Conservation (phyloP, 2,113 vertebrate species). For the Pseudonaja textilis region DNA sequence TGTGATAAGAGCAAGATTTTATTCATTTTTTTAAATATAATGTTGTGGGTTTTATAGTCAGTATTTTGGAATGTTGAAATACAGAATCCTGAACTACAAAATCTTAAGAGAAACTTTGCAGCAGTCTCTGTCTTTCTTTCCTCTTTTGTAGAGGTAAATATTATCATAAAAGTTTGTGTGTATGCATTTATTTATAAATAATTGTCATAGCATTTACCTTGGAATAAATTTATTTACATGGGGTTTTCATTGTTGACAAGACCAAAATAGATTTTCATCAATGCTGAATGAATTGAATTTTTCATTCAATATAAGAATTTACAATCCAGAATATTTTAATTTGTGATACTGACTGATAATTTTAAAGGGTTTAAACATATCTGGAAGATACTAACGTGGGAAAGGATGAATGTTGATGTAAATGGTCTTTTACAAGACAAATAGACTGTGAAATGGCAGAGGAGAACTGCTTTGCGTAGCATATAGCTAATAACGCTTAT, state of each 20-base stretch:
- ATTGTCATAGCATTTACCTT: not conserved
- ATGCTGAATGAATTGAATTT: not conserved
- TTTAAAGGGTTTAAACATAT: not conserved
- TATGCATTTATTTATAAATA: not conserved
- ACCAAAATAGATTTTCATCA: not conserved
- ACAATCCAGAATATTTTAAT: not conserved
- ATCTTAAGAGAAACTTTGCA: not conserved
- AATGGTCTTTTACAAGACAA: not conserved
- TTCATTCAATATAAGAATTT: not conserved
- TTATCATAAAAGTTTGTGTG: not conserved
- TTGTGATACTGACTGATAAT: not conserved
- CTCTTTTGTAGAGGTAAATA: not conserved
- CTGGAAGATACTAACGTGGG: not conserved
- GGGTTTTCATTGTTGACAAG: not conserved
- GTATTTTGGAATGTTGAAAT: not conserved
- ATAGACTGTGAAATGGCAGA: constrained; percentile 18
- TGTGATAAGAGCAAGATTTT: not conserved
- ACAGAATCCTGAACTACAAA: not conserved
- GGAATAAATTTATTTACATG: not conserved
- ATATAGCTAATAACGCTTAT: constrained; percentile 36
- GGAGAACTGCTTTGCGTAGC: constrained; percentile 48
- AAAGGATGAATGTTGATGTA: not conserved
- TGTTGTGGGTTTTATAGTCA: not conserved
- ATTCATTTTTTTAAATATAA: not conserved
- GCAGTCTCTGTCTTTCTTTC: not conserved